Evolutionary conservation across 23 tunicate genomes (phyloP).

Genomic region (Styela plicata): DNA sequence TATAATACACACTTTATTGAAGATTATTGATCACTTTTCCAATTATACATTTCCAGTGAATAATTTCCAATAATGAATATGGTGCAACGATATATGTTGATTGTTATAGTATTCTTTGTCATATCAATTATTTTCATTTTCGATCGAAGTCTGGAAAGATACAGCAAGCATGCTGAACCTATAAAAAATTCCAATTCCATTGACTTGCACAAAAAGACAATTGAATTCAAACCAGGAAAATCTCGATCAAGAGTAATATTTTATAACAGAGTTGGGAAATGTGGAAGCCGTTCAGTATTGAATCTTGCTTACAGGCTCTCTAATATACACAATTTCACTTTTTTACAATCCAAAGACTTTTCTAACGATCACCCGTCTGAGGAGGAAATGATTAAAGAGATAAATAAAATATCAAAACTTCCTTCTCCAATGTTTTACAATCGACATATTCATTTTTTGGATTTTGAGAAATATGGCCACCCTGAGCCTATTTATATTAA

Average conservation of each 20-base stretch:
- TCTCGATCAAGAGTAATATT: constrained; percentile 27
- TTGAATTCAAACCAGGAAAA: background rate
- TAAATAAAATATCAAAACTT: constrained; percentile 37
- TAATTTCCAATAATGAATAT: too few relatives aligned
- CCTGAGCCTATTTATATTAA: constrained; percentile 76
- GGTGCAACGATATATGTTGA: too few relatives aligned
- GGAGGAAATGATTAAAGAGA: constrained; percentile 36
- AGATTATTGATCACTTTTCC: too few relatives aligned
- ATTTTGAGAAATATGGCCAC: constrained; percentile 34
- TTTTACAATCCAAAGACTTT: constrained; percentile 36
- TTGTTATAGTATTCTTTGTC: background rate
- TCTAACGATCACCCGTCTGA: constrained; percentile 33
- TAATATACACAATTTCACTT: constrained; percentile 33
- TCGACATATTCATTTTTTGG: constrained; percentile 73
- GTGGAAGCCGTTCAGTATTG: constrained; percentile 92
- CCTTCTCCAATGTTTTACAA: constrained; percentile 71
- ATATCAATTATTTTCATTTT: background rate
- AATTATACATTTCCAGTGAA: too few relatives aligned
- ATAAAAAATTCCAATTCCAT: too few relatives aligned
- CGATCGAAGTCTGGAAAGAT: background rate
- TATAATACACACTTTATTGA: too few relatives aligned
- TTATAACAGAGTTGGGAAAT: constrained; percentile 93
- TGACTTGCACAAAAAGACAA: background rate
- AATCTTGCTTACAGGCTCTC: constrained; percentile 32
- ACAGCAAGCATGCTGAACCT: background rate